Evolutionary conservation across 2,113 vertebrate species (phyloP).

Genomic region (Spheniscus mendiculus): DNA sequence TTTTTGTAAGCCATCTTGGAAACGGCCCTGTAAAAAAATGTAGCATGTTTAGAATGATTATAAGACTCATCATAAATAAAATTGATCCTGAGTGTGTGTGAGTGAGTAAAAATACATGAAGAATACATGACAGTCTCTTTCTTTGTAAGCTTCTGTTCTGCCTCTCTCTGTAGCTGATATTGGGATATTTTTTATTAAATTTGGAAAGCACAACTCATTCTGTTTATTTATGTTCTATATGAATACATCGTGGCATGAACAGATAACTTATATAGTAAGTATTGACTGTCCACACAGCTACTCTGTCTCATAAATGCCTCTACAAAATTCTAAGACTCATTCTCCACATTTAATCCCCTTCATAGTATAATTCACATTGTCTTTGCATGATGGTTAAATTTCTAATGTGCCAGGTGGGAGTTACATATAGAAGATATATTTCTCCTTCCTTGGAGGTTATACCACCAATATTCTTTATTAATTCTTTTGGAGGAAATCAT

Average conservation of each 20-base stretch:
- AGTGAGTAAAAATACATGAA: neutral
- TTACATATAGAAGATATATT: neutral
- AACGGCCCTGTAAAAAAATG: neutral
- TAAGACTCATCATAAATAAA: neutral
- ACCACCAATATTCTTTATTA: constrained; percentile 14
- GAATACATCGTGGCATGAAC: neutral
- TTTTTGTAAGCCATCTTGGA: neutral
- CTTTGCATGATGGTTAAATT: constrained; percentile 27
- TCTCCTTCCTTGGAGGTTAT: constrained; percentile 14
- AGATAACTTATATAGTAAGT: neutral
- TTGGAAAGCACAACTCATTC: constrained; percentile 11
- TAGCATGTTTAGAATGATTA: neutral
- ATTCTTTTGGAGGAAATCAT: constrained; percentile 11
- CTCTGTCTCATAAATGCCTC: constrained; percentile 11
- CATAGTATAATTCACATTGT: constrained; percentile 28
- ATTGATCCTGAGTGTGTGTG: neutral
- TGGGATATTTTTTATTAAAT: constrained; percentile 27
- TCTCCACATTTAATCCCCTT: constrained; percentile 39
- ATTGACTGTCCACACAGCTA: neutral
- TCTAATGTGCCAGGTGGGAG: neutral
- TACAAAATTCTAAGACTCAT: constrained; percentile 11
- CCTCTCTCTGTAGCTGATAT: neutral
- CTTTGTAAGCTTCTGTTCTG: neutral
- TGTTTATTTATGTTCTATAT: constrained; percentile 14
- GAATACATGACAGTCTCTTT: neutral